phyloP scores from a whole-genome alignment of 2,888 invertebrate species.

The Euphydryas editha region DNA sequence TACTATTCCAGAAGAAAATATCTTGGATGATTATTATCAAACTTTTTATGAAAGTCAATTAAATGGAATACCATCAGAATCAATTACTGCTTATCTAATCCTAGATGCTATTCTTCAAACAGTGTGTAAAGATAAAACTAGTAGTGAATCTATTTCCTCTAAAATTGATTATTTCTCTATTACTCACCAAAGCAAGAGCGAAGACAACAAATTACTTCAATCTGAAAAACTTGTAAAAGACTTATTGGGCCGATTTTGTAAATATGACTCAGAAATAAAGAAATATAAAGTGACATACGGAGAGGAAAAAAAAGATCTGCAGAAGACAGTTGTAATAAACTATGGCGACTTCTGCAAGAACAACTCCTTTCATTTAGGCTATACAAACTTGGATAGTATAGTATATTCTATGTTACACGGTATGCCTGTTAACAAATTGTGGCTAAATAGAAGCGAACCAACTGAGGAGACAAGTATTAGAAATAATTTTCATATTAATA shows the following conservation, averaged over 20 bases:
- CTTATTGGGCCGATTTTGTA: slow-evolving; percentile 63
- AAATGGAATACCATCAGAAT: slow-evolving; percentile 64
- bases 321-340: slow-evolving; percentile 64
- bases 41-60: slow-evolving; percentile 55
- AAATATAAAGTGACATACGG: slow-evolving; percentile 68
- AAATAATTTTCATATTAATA: slow-evolving; percentile 71
- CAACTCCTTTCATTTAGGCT: slow-evolving; percentile 67
- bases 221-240: slow-evolving; percentile 61
- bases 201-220: slow-evolving; percentile 52
- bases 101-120: slow-evolving; percentile 65
- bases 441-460: slow-evolving; percentile 54
- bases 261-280: slow-evolving; percentile 58
- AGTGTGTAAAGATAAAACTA: slow-evolving; percentile 53
- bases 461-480: slow-evolving; percentile 63
- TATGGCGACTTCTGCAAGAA: slow-evolving; percentile 68
- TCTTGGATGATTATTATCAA: slow-evolving; percentile 45
- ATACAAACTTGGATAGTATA: slow-evolving; percentile 63
- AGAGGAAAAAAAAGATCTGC: slow-evolving; percentile 66
- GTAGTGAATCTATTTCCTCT: slow-evolving; percentile 52
- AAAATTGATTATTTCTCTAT: slow-evolving; percentile 22
- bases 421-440: slow-evolving; percentile 69
- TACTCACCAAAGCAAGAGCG: slow-evolving; percentile 43
- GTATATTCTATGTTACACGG: slow-evolving; percentile 58
- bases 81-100: slow-evolving; percentile 64
- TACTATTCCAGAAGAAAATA: slow-evolving; percentile 54